Evolutionary conservation across 2,797 vertebrate genomes (phyloP).

Genomic region (Salmo trutta): DNA sequence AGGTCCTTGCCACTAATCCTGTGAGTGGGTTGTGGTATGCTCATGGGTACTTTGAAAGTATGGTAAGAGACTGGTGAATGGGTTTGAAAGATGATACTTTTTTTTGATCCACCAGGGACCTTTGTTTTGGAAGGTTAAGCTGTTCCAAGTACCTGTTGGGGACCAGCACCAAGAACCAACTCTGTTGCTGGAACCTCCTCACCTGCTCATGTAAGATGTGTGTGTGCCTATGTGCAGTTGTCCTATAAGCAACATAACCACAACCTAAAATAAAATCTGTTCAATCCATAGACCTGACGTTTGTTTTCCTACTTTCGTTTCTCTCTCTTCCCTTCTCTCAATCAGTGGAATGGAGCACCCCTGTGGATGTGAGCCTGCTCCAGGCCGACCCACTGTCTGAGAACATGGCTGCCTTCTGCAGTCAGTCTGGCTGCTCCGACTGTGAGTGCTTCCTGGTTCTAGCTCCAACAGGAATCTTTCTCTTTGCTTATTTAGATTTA

Average conservation of each 20-base stretch:
- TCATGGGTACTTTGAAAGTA: constrained; percentile 5
- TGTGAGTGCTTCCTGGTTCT: constrained; percentile 76
- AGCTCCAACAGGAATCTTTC: neutral
- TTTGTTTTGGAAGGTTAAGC: constrained; percentile 89
- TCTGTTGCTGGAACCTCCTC: constrained; percentile 98
- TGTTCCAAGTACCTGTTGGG: constrained; percentile 93
- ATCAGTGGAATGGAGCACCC: constrained; percentile 92
- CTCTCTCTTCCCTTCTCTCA: neutral
- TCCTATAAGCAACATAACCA: no score
- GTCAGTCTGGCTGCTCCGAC: constrained; percentile 73
- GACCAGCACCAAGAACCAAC: constrained; percentile 78
- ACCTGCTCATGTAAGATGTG: constrained; percentile 85
- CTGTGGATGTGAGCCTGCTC: constrained; percentile 80
- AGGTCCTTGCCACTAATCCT: constrained; percentile 56
- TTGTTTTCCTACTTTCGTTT: neutral
- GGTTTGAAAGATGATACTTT: constrained; percentile 8
- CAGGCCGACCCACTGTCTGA: constrained; percentile 86
- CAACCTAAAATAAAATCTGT: neutral
- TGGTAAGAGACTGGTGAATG: constrained; percentile 7
- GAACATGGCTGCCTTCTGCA: constrained; percentile 85
- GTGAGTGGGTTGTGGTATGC: constrained; percentile 47
- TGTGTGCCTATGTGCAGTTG: neutral
- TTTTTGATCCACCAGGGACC: constrained; percentile 75
- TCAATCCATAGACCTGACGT: neutral
- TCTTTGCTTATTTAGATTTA: neutral